Conservation (phyloP, 2,113 vertebrate species). For the Myanophis thanlyinensis region DNA sequence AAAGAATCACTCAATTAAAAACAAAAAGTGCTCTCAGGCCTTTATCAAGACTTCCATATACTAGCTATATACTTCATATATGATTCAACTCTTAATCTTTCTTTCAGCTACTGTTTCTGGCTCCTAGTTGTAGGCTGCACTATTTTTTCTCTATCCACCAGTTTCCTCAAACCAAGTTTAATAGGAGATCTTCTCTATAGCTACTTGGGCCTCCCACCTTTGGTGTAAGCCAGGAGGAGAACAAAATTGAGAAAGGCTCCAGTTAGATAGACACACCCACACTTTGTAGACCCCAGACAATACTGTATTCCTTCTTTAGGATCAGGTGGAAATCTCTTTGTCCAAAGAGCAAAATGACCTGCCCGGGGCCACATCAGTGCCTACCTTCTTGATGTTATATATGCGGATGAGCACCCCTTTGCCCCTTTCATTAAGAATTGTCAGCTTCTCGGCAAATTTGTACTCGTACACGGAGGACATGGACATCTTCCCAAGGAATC, state of each 20-base stretch:
- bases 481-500: slow-evolving; percentile 46
- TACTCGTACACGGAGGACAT: slow-evolving; percentile 83
- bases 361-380: accelerated
- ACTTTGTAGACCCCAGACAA: background rate
- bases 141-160: background rate
- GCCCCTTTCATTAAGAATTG: slow-evolving; percentile 87
- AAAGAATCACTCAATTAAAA: background rate
- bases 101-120: background rate
- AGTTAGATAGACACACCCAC: background rate
- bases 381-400: slow-evolving; percentile 93
- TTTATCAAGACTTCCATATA: background rate
- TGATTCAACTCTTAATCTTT: background rate
- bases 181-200: background rate
- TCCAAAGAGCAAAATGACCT: background rate
- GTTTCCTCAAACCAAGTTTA: background rate
- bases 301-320: background rate
- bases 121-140: background rate
- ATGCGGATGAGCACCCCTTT: slow-evolving; percentile 86
- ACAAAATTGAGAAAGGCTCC: background rate
- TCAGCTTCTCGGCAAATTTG: slow-evolving; percentile 91
- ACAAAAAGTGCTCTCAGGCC: background rate
- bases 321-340: background rate
- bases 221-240: background rate
- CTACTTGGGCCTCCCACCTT: background rate
- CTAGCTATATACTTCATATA: background rate